These are phyloP conservation scores for Hirudo medicinalis DNA, from an alignment of 1,140 invertebrate species.

Conservation along the genomic window DNA sequence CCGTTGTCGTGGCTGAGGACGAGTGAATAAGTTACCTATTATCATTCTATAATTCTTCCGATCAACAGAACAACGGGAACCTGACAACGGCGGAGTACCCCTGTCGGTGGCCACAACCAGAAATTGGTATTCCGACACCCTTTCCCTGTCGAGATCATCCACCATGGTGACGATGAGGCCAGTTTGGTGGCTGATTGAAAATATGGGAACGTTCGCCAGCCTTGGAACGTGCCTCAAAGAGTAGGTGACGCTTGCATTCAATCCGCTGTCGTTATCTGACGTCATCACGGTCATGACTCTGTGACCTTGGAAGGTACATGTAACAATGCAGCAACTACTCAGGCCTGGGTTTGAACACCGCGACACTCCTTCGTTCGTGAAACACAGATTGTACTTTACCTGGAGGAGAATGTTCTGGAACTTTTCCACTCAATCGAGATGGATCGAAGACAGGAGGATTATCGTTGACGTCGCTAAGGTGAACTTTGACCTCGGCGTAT, in stretches of 20 bases:
- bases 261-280: conserved; percentile 10
- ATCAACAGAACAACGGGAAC: not conserved
- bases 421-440: not conserved
- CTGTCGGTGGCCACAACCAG: not conserved
- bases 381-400: conserved; percentile 6
- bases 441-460: conserved; percentile 15
- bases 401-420: conserved; percentile 14
- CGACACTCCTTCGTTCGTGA: not conserved
- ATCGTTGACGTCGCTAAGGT: conserved; percentile 14
- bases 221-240: not conserved
- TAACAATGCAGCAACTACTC: not conserved
- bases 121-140: not conserved
- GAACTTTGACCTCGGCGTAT: conserved; percentile 14
- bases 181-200: conserved; percentile 7
- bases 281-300: conserved; percentile 12
- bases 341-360: not conserved
- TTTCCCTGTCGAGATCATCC: not conserved
- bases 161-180: conserved; percentile 1
- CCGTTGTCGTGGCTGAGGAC: not conserved
- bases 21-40: no score
- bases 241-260: conserved; percentile 13
- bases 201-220: not conserved
- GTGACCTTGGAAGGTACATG: not conserved
- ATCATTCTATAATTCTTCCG: no score
- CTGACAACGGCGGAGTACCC: not conserved